Evolutionary conservation across 2,113 vertebrate genomes (phyloP).

Genomic region (Lanius collurio): DNA sequence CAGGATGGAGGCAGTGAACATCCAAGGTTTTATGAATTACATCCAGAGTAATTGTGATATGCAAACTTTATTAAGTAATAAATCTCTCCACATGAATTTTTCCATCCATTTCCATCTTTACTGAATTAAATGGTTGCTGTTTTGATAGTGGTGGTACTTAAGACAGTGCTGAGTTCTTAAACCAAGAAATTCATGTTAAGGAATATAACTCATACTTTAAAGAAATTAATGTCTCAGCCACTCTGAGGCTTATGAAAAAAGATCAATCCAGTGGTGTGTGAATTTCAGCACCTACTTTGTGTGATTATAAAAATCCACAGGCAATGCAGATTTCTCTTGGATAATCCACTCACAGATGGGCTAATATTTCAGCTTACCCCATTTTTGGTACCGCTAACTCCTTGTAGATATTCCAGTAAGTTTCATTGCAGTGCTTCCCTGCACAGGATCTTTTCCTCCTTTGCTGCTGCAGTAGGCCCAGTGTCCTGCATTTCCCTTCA

Average conservation of each 20-base stretch:
- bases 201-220: neutral
- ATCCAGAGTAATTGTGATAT: neutral
- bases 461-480: neutral
- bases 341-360: neutral
- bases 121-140: neutral
- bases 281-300: neutral
- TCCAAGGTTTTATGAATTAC: constrained; percentile 9
- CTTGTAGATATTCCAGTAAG: neutral
- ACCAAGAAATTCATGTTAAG: neutral
- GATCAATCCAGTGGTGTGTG: neutral
- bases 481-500: neutral
- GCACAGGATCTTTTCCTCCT: neutral
- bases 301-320: neutral
- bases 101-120: neutral
- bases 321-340: neutral
- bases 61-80: constrained; percentile 45
- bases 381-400: neutral
- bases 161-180: constrained; percentile 1
- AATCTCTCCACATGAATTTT: neutral
- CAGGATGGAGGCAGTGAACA: neutral
- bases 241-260: neutral
- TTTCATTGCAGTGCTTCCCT: neutral
- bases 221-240: neutral
- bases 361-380: neutral
- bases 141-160: constrained; percentile 10